A percentile compares a stretch with the other conserved stretches of the same genome.
These are phyloP conservation scores for Gymnothorax javanicus DNA, from an alignment of 2,797 vertebrate genomes.

Conservation along the genomic window DNA sequence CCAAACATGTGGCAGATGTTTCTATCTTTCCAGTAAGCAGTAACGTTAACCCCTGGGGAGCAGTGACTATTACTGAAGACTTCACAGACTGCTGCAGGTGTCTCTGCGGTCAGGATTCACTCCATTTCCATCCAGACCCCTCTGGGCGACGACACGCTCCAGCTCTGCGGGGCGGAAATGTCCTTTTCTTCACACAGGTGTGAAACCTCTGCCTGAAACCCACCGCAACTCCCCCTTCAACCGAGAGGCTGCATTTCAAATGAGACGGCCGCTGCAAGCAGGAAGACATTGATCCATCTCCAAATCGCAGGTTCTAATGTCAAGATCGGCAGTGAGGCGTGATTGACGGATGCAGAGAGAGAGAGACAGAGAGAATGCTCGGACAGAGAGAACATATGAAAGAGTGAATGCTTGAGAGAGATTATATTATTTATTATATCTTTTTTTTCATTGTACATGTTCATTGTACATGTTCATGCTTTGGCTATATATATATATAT, in stretches of 20 bases:
- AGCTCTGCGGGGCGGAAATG: background rate
- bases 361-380: background rate
- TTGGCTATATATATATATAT: too few relatives aligned
- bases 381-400: background rate
- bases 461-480: too few relatives aligned
- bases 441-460: too few relatives aligned
- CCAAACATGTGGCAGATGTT: slow-evolving; percentile 8
- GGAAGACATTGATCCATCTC: background rate
- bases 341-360: background rate
- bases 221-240: background rate
- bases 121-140: background rate
- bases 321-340: slow-evolving; percentile 3
- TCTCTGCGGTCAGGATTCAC: background rate
- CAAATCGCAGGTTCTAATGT: background rate
- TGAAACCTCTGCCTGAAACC: background rate
- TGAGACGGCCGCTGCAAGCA: background rate
- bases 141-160: background rate
- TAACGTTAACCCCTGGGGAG: background rate
- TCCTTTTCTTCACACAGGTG: background rate
- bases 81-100: background rate
- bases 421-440: too few relatives aligned
- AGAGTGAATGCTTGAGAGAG: background rate
- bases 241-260: background rate
- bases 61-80: slow-evolving; percentile 4
- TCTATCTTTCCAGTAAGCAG: background rate